These are phyloP conservation scores for Griposia aprilina DNA, from an alignment of 2,888 invertebrate genomes.

Conservation along the genomic window DNA sequence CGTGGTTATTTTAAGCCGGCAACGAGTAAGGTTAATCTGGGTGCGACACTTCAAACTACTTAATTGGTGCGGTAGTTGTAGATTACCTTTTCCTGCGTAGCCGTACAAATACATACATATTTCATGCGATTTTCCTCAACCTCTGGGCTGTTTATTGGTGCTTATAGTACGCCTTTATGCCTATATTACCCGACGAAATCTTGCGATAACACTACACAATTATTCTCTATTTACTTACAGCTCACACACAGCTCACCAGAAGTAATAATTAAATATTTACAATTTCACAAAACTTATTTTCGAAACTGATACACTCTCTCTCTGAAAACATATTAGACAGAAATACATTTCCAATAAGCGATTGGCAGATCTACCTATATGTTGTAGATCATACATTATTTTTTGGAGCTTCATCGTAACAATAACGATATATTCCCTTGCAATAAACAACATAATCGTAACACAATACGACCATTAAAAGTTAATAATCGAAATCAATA, in stretches of 20 bases:
- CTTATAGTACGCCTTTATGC: constrained; percentile 12
- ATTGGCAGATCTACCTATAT: neutral
- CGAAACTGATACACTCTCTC: neutral
- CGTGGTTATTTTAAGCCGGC: constrained; percentile 42
- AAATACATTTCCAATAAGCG: no score
- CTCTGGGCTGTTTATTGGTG: constrained; percentile 6
- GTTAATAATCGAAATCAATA: constrained; percentile 41
- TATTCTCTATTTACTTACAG: constrained; percentile 2
- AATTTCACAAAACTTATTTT: neutral
- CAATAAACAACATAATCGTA: constrained; percentile 26
- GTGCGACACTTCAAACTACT: constrained; percentile 49
- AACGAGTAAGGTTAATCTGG: constrained; percentile 42
- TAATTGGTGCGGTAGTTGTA: constrained; percentile 56
- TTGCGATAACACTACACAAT: neutral
- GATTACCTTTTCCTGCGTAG: constrained; percentile 43
- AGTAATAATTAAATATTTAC: neutral
- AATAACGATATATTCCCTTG: neutral
- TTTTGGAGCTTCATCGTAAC: neutral
- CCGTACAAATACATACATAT: constrained; percentile 29
- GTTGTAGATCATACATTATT: neutral
- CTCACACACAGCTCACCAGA: neutral
- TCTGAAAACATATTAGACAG: neutral
- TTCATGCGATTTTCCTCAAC: constrained; percentile 34
- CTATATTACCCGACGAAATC: constrained; percentile 18
- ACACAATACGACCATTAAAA: constrained; percentile 39